These are phyloP conservation scores for Lepidochitona cinerea DNA, from an alignment of 2,888 invertebrate species.

Conservation along the genomic window DNA sequence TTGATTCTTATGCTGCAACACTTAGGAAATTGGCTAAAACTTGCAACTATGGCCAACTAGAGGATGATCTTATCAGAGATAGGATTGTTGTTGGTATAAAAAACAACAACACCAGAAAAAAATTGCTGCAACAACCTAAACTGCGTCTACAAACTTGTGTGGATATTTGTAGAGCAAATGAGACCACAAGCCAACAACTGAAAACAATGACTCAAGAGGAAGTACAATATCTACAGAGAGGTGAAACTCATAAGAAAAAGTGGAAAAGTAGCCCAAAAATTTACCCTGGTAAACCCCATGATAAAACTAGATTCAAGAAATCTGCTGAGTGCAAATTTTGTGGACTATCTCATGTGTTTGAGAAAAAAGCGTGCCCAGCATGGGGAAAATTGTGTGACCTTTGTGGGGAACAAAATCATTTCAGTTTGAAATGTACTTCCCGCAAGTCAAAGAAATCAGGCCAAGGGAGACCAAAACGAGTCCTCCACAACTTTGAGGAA, in stretches of 20 bases:
- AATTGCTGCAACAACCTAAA: constrained; percentile 7
- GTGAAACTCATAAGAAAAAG: neutral
- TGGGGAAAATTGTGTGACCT: neutral
- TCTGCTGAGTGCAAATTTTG: neutral
- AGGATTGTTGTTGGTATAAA: constrained; percentile 31
- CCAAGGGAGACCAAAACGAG: neutral
- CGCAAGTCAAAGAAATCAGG: neutral
- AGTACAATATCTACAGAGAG: neutral
- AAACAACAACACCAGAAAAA: constrained; percentile 16
- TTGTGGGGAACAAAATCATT: neutral
- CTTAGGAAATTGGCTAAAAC: no score
- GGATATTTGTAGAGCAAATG: neutral
- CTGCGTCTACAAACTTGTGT: neutral
- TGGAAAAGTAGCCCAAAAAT: no score
- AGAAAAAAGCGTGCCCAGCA: neutral
- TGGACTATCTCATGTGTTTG: neutral
- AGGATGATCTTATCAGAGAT: constrained; percentile 30
- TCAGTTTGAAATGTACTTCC: neutral
- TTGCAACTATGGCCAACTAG: no score
- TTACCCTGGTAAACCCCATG: neutral
- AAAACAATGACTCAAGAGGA: neutral
- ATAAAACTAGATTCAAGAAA: neutral
- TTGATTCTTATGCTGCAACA: no score
- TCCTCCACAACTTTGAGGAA: neutral
- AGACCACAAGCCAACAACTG: neutral